These are phyloP conservation scores for Emydoidea blandingii DNA, from an alignment of 2,797 vertebrate species.

Conservation along the genomic window DNA sequence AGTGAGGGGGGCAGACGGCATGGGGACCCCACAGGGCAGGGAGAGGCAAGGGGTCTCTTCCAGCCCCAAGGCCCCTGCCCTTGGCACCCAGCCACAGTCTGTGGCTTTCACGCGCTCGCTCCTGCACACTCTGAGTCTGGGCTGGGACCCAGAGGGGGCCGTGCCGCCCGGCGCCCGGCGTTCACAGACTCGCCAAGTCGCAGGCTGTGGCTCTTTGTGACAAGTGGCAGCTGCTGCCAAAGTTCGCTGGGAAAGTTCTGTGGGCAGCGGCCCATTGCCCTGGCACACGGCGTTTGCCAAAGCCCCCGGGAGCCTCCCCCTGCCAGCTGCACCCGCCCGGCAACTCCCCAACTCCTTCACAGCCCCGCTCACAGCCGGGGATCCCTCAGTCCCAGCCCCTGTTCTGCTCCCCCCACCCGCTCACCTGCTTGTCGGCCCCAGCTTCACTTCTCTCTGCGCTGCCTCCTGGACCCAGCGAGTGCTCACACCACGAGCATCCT, in stretches of 20 bases:
- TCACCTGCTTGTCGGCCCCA: fast-evolving
- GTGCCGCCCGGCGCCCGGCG: not conserved
- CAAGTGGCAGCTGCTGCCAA: not conserved
- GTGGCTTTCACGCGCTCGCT: too few species aligned
- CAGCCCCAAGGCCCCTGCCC: too few species aligned
- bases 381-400: not conserved
- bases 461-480: fast-evolving
- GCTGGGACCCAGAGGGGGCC: not conserved
- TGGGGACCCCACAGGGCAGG: not conserved
- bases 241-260: not conserved
- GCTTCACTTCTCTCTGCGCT: not conserved
- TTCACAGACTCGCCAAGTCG: not conserved
- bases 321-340: not conserved
- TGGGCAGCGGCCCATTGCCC: not conserved
- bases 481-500: fast-evolving
- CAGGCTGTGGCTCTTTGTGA: not conserved
- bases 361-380: fast-evolving
- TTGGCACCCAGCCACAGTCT: not conserved
- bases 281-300: not conserved
- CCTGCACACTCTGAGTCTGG: not conserved
- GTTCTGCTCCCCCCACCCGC: not conserved
- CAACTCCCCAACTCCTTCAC: not conserved
- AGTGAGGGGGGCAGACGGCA: not conserved
- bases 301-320: fast-evolving
- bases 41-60: not conserved